These are phyloP conservation scores for Clamator glandarius DNA, from an alignment of 2,797 vertebrate species.

Conservation along the genomic window DNA sequence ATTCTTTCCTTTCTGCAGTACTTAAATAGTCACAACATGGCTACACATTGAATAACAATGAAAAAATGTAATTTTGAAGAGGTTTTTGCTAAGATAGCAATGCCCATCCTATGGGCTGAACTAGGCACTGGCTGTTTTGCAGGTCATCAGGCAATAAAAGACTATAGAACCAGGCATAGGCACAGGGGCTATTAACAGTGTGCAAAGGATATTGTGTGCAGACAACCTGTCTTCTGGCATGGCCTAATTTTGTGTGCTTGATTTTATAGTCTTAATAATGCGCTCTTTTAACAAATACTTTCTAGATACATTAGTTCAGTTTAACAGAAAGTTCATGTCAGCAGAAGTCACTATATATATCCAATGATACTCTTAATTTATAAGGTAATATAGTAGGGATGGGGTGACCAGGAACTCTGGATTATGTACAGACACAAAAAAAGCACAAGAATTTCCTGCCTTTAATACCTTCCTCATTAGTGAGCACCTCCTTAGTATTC, in stretches of 20 bases:
- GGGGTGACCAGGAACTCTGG: conserved; percentile 32
- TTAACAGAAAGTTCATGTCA: not conserved
- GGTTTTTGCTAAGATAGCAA: not conserved
- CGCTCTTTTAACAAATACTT: not conserved
- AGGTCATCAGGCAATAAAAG: not conserved
- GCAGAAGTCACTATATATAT: not conserved
- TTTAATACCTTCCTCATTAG: conserved; percentile 62
- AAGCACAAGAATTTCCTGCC: conserved; percentile 58
- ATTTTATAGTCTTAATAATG: not conserved
- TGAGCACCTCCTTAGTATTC: conserved; percentile 50
- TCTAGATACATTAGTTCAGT: not conserved
- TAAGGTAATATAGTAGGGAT: conserved; percentile 3
- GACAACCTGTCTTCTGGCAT: not conserved
- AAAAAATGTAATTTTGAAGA: not conserved
- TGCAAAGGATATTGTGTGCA: not conserved
- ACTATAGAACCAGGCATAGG: not conserved
- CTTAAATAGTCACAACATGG: not conserved
- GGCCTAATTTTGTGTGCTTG: not conserved
- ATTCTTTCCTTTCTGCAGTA: not conserved
- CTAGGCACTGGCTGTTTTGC: not conserved
- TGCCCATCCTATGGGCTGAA: not conserved
- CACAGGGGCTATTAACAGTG: not conserved
- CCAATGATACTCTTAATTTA: conserved; percentile 2
- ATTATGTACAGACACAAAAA: conserved; percentile 31
- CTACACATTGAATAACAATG: not conserved